These are phyloP conservation scores for Oryzias dopingdopingensis DNA, from an alignment of 2,797 vertebrate species.

Conservation along the genomic window DNA sequence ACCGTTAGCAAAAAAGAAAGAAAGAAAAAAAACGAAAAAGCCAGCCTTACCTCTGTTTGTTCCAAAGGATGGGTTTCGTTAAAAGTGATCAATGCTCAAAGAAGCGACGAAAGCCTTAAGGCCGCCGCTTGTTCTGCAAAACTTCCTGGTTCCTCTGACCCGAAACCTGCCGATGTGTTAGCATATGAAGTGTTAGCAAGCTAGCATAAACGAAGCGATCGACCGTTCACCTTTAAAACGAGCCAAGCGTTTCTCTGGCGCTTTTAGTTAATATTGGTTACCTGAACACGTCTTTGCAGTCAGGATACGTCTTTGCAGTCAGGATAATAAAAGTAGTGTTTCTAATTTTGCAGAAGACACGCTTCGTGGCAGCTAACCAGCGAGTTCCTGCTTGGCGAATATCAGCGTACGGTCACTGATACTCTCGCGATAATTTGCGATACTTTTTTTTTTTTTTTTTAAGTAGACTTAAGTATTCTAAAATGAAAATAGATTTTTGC, in stretches of 20 bases:
- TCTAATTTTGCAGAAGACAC: not conserved
- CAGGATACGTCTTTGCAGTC: not conserved
- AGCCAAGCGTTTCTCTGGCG: not conserved
- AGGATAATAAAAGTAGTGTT: not conserved
- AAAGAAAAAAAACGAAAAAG: too few species aligned
- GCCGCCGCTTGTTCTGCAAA: slow-evolving; percentile 23
- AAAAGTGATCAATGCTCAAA: not conserved
- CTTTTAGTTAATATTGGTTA: not conserved
- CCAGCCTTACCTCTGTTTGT: slow-evolving; percentile 34
- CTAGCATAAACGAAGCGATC: not conserved
- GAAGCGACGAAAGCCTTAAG: slow-evolving; percentile 21
- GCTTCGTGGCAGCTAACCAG: not conserved
- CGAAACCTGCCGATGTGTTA: slow-evolving; percentile 17
- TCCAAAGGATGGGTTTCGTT: not conserved
- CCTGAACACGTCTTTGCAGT: fast-evolving
- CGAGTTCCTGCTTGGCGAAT: slow-evolving; percentile 12
- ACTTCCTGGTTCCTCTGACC: slow-evolving; percentile 58
- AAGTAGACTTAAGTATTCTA: too few species aligned
- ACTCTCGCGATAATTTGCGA: slow-evolving; percentile 47
- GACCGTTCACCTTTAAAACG: too few species aligned
- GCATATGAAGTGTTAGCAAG: slow-evolving; percentile 39
- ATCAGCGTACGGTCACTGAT: not conserved
- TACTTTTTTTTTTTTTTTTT: too few species aligned
- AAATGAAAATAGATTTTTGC: too few species aligned
- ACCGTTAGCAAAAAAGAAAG: too few species aligned